Evolutionary conservation across 2,888 invertebrate species (phyloP).

Genomic region (Lasioglossum pauxillum): DNA sequence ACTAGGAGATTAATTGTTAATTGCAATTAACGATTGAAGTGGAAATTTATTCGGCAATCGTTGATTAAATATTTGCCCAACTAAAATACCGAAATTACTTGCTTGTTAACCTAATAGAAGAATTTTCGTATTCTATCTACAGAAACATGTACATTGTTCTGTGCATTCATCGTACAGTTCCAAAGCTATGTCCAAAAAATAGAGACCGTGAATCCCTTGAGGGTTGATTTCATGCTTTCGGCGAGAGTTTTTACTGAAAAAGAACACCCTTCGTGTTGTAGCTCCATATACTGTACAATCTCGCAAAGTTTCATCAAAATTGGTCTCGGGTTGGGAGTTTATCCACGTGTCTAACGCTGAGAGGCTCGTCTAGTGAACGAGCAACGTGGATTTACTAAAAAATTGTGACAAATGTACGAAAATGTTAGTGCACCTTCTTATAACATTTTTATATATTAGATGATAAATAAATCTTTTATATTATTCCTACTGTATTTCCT

Average conservation of each 20-base stretch:
- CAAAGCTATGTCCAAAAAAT: neutral
- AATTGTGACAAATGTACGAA: neutral
- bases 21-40: too few species aligned
- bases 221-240: neutral
- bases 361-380: too few species aligned
- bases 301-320: slow-evolving; percentile 8
- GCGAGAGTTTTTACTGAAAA: neutral
- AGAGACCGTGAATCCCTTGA: neutral
- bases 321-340: neutral
- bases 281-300: neutral
- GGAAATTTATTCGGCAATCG: too few species aligned
- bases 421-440: neutral
- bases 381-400: neutral
- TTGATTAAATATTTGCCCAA: too few species aligned
- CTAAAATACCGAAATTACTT: too few species aligned
- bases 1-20: too few species aligned
- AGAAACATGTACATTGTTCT: neutral
- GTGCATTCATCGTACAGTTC: neutral
- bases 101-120: neutral
- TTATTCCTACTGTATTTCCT: neutral
- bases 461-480: neutral
- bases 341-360: neutral
- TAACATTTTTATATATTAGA: neutral
- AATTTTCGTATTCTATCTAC: neutral
- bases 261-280: neutral